These are phyloP conservation scores for Pseudochirops cupreus DNA, from an alignment of 2,797 vertebrate species.

Conservation along the genomic window DNA sequence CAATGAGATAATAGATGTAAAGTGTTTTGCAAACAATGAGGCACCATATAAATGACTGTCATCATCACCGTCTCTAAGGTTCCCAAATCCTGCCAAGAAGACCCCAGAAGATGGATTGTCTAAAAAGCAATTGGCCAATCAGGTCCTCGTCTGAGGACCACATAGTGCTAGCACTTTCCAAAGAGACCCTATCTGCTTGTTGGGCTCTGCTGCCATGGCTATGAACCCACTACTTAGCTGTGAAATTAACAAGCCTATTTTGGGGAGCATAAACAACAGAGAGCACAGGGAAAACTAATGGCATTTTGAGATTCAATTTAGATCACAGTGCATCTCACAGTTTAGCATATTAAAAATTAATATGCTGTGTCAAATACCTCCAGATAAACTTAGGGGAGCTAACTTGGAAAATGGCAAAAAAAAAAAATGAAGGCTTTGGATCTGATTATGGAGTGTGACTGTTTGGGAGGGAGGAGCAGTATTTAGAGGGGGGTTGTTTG, in stretches of 20 bases:
- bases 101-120: background rate
- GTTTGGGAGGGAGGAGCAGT: background rate
- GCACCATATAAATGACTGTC: background rate
- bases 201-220: background rate
- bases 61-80: background rate
- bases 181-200: background rate
- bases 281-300: background rate
- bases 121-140: background rate
- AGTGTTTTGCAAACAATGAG: background rate
- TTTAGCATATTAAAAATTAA: constrained; percentile 58
- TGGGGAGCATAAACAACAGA: constrained; percentile 24
- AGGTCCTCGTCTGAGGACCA: background rate
- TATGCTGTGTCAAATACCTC: constrained; percentile 1
- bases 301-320: constrained; percentile 42
- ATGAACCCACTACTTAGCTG: background rate
- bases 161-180: background rate
- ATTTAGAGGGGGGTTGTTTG: background rate
- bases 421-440: background rate
- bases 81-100: background rate
- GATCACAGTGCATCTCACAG: constrained; percentile 22
- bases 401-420: constrained; percentile 14
- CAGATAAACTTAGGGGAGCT: background rate
- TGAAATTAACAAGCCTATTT: constrained; percentile 26
- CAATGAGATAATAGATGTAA: background rate
- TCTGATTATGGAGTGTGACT: background rate